Base-by-base conservation (phyloP, 2,113 vertebrate species). In the Eurystomus gularis region DNA sequence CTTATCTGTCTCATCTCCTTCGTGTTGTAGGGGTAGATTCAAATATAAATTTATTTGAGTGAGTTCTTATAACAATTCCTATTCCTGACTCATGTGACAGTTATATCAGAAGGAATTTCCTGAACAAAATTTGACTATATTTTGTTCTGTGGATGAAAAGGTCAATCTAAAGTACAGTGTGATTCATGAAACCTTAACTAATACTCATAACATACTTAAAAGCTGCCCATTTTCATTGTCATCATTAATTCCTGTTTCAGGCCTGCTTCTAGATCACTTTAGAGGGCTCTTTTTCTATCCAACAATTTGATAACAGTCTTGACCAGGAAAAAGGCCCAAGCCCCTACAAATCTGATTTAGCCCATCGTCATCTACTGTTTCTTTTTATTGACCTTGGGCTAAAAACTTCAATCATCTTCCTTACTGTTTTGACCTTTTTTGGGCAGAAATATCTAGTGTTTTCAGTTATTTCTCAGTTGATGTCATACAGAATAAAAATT, bases 151-250 rank as follows among this genome's bases (percentile, higher is more conserved):
- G 61, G 48, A 79, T 84, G 44, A 88, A 88, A 87, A 94, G 70
- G 39, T 81, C 51, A 88, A 29, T 81, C 39, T 44, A 14, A 92
- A 93, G 52, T 80, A 79, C 24, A 52, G 31, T 40, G 65, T 48
- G 35, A 88, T 86, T 92, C 69, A 96, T 71, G 69, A 82, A 96
- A 96, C 23, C 80, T 88, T 82, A 73, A 93, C 23, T 80, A 88
- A 86, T 78, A 78, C 44, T 69, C 76, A 17, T 39, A 83, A 21
- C 11, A 44, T 81, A 92, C 62, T 95, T 79, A 84, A 90, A 55
- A 93, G 55, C 51, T 72, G 23, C 62, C 66, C 94, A 26, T 39
- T 69, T 93, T 68, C 69, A 72, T 23, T 90, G 48, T 46, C 29
- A 79, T 31, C 12, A 9, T 29, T 76, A 89, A 73, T 44, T 75